phyloP scores from a whole-genome alignment of 2,888 invertebrate genomes.

The Dioctria rufipes region DNA sequence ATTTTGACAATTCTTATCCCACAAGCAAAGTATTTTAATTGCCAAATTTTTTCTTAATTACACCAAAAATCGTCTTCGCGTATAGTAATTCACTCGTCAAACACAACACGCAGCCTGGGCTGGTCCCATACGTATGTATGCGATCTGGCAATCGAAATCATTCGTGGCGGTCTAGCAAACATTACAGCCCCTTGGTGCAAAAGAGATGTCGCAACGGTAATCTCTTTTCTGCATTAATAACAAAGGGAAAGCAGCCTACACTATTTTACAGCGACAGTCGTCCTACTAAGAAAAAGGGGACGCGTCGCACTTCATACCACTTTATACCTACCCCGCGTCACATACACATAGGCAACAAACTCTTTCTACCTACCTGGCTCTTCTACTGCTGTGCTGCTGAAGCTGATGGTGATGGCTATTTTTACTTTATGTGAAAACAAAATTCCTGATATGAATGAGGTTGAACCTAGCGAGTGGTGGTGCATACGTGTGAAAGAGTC shows the following conservation, averaged over 20 bases:
- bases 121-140: constrained; percentile 59
- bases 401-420: constrained; percentile 4
- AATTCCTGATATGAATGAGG: not conserved
- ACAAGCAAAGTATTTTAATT: constrained; percentile 11
- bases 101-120: constrained; percentile 59
- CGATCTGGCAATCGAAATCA: constrained; percentile 46
- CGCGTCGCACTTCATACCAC: constrained; percentile 53
- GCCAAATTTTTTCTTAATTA: constrained; percentile 42
- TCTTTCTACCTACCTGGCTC: constrained; percentile 6
- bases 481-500: not conserved
- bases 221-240: constrained; percentile 7
- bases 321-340: constrained; percentile 39
- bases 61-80: constrained; percentile 41
- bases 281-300: constrained; percentile 54
- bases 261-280: constrained; percentile 4
- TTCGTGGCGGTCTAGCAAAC: constrained; percentile 53
- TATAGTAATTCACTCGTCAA: constrained; percentile 49
- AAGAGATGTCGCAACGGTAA: not conserved
- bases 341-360: not conserved
- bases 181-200: constrained; percentile 56
- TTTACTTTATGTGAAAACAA: constrained; percentile 1
- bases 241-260: constrained; percentile 3
- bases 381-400: too few relatives aligned
- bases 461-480: not conserved
- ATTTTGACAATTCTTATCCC: constrained; percentile 31